These are phyloP conservation scores for Bombus huntii DNA, from an alignment of 1,140 invertebrate genomes.

Conservation along the genomic window DNA sequence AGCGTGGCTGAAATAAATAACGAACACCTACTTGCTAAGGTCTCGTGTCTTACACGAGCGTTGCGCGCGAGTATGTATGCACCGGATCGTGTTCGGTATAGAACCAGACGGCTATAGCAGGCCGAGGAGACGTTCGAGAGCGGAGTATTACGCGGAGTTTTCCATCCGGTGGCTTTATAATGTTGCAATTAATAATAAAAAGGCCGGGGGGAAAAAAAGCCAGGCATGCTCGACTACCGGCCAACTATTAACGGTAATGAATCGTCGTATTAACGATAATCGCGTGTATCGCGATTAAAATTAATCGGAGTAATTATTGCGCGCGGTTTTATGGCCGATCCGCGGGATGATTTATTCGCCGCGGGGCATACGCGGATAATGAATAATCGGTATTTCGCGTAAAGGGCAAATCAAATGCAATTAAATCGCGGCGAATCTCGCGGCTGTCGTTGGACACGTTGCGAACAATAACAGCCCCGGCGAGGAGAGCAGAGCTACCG, in stretches of 20 bases:
- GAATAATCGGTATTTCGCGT: conserved; percentile 8
- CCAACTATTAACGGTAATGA: conserved; percentile 19
- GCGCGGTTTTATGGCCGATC: conserved; percentile 20
- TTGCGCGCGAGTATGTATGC: background rate
- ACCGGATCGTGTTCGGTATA: background rate
- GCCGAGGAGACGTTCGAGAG: background rate
- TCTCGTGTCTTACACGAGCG: background rate
- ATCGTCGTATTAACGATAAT: conserved; percentile 35
- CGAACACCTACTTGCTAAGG: conserved; percentile 7
- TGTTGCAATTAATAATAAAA: conserved; percentile 27
- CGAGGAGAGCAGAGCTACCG: background rate
- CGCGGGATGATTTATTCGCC: conserved; percentile 7
- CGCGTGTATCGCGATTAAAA: conserved; percentile 17
- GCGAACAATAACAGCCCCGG: background rate
- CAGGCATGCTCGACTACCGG: background rate
- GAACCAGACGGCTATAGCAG: background rate
- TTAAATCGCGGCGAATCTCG: conserved; percentile 14
- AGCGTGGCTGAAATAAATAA: conserved; percentile 56
- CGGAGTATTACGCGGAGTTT: background rate
- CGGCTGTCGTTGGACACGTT: conserved; percentile 3
- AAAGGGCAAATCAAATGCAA: conserved; percentile 21
- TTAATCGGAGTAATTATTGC: conserved; percentile 22
- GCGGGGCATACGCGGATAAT: background rate
- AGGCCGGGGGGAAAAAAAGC: background rate
- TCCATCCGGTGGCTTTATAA: conserved; percentile 7